phyloP scores from a whole-genome alignment of 1,140 invertebrate genomes.

The Paraescarpia echinospica region DNA sequence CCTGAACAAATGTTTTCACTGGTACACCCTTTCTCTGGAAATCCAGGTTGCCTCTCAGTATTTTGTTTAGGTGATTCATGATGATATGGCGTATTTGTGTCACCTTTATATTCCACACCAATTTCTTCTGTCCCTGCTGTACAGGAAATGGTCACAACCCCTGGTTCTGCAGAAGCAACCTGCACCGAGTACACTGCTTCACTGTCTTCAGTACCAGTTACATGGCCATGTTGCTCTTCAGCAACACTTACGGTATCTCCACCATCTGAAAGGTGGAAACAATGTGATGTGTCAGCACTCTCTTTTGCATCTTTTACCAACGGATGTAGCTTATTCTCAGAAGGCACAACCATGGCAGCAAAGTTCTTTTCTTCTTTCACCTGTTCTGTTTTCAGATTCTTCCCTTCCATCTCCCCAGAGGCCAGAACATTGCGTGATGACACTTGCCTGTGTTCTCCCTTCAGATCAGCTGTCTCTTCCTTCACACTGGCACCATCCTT shows the following conservation, averaged over 20 bases:
- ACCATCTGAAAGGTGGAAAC: neutral
- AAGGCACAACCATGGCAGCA: neutral
- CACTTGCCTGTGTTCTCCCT: neutral
- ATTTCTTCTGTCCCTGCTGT: neutral
- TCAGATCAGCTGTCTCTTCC: neutral
- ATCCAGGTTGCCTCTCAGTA: neutral
- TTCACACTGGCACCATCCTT: neutral
- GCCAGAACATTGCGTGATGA: neutral
- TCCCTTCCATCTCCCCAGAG: neutral
- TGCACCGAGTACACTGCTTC: neutral
- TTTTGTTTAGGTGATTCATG: neutral
- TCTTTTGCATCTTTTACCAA: neutral
- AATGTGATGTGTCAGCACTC: neutral
- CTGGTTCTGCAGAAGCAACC: neutral
- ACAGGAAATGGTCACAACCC: neutral
- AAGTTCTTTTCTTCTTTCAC: neutral
- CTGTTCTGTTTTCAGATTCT: neutral
- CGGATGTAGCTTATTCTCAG: neutral
- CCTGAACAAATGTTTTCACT: neutral
- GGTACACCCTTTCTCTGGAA: neutral
- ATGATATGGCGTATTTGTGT: neutral
- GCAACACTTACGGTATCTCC: neutral
- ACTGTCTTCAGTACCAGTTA: neutral
- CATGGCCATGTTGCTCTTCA: neutral
- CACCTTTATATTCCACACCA: neutral